A percentile compares a stretch with the other conserved stretches of the same genome.
Conservation (phyloP, 2,888 invertebrate genomes). For the Meteorus colon region DNA sequence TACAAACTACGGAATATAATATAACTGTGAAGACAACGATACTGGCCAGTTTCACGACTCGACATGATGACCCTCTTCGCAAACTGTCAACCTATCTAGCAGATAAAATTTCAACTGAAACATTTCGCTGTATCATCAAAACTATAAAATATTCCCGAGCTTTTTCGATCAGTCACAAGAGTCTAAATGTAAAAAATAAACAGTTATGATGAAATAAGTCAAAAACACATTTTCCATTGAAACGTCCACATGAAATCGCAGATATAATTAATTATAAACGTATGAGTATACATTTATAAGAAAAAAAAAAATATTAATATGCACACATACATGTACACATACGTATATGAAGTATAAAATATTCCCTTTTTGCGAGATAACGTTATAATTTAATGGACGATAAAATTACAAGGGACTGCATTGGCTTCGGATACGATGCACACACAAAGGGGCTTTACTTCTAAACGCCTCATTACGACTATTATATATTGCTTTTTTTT, state of each 20-base stretch:
- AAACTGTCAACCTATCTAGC: too few relatives aligned
- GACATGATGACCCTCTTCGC: slow-evolving; percentile 4
- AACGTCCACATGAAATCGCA: background rate
- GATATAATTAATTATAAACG: background rate
- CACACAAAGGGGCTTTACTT: slow-evolving; percentile 34
- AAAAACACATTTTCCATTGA: too few relatives aligned
- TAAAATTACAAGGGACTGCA: slow-evolving; percentile 34
- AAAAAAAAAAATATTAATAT: background rate
- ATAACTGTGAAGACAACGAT: background rate
- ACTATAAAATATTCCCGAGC: too few relatives aligned
- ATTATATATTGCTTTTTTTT: slow-evolving; percentile 32
- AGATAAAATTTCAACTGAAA: too few relatives aligned
- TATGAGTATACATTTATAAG: background rate
- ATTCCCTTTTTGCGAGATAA: slow-evolving; percentile 12
- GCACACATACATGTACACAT: background rate
- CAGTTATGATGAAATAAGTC: too few relatives aligned
- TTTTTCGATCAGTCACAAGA: too few relatives aligned
- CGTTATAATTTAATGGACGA: slow-evolving; percentile 30
- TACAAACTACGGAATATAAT: background rate
- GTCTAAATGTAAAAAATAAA: too few relatives aligned
- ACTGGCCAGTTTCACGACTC: background rate
- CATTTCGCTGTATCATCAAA: background rate
- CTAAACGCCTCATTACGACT: slow-evolving; percentile 39
- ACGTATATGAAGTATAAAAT: slow-evolving; percentile 14
- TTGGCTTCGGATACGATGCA: slow-evolving; percentile 31